Evolutionary conservation across 2,113 vertebrate genomes (phyloP), one percentile per base, ranked within the genome.

Genomic region (Nothocercus nigrocapillus): DNA sequence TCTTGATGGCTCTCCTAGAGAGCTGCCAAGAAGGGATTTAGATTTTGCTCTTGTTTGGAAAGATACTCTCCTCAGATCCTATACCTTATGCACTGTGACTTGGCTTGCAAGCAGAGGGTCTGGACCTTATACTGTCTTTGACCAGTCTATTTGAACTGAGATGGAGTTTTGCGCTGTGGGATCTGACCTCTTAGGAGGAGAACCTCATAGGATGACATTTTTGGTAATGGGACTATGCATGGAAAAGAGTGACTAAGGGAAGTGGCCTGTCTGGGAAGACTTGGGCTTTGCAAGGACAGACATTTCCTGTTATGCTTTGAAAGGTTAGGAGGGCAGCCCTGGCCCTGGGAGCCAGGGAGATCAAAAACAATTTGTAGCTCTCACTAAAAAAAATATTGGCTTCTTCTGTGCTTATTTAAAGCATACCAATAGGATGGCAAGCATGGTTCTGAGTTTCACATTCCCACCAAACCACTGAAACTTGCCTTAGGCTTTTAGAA

Each of bases 241-340:
- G 13, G 67, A 36, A 54, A 63, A 54, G 24, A 88, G 69, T 7
- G 45, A 5, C 34, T 53, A 56, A 5, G 85, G 92, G 88, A 96
- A 86, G 56, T 2, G 20, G 34, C 44, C 58, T 42, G 74, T 22
- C 91, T 97, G 96, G 90, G 95, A 96, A 96, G 82, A 38, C 40
- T 68, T 28, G 49, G 36, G 70, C 88, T 94, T 64, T 76, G 82
- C 34, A 10, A 62, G 69, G 90, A 87, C 45, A 75, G 66, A 77
- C 25, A 66, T 95, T 97, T 97, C 97, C 96, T 97, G 97, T 97
- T 97, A 86, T 95, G 95, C 90, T 75, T 88, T 89, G 82, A 62
- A 79, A 80, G 94, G 90, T 93, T 22, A 13, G 2, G 51, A 94
- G 96, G 89, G 93, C 95, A 95, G 64, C 93, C 74, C 59, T 53